These are phyloP conservation scores for Cryptocheilus praepositus DNA, from an alignment of 2,888 invertebrate genomes.

Conservation along the genomic window DNA sequence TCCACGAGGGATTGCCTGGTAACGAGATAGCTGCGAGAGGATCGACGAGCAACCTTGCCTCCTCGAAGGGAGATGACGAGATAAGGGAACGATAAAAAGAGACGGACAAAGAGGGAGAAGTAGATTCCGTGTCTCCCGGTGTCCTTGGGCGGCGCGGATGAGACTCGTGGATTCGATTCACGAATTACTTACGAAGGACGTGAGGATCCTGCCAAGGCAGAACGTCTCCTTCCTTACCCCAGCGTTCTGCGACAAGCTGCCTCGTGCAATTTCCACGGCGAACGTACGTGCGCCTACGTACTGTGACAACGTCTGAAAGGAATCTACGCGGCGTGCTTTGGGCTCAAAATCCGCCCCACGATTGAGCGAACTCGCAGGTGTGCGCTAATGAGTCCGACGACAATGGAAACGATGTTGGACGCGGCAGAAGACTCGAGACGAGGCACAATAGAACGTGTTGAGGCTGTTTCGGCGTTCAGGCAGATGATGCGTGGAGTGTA, in stretches of 20 bases:
- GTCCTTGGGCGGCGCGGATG: conserved; percentile 49
- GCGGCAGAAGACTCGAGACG: conserved; percentile 17
- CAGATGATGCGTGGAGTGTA: too few species aligned
- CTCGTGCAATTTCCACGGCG: not conserved
- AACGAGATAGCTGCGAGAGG: conserved; percentile 10
- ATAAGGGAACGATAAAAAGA: conserved; percentile 25
- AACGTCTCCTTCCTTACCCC: too few species aligned
- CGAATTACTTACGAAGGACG: conserved; percentile 66
- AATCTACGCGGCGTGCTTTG: conserved; percentile 21
- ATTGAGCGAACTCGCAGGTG: conserved; percentile 48
- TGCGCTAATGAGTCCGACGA: conserved; percentile 56
- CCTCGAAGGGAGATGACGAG: not conserved
- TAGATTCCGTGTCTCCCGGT: conserved; percentile 16
- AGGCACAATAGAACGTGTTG: conserved; percentile 42
- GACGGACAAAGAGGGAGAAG: conserved; percentile 23
- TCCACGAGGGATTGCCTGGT: conserved; percentile 1
- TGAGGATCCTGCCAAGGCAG: conserved; percentile 59
- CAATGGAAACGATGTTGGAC: conserved; percentile 46
- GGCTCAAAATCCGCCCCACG: conserved; percentile 35
- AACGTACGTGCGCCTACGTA: conserved; percentile 14
- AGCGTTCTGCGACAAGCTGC: too few species aligned
- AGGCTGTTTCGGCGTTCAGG: conserved; percentile 1
- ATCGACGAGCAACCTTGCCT: too few species aligned
- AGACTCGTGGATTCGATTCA: conserved; percentile 63
- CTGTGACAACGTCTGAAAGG: conserved; percentile 3